Conservation (phyloP, 2,113 vertebrate species). For the Prinia subflava region DNA sequence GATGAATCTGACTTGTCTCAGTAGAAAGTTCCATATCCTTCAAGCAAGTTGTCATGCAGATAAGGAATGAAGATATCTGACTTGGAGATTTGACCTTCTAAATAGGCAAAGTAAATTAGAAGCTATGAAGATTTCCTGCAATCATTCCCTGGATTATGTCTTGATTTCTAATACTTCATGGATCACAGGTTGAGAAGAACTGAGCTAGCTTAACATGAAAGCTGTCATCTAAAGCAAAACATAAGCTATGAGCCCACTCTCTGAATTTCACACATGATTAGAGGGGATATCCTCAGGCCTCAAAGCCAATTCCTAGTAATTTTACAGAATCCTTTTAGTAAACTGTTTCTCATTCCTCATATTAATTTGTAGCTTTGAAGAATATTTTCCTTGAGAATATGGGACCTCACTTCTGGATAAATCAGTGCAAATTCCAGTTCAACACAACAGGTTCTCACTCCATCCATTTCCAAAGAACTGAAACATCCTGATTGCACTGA, state of each 20-base stretch:
- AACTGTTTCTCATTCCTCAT: background rate
- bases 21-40: background rate
- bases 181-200: background rate
- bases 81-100: background rate
- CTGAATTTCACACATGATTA: background rate
- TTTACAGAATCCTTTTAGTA: background rate
- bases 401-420: background rate
- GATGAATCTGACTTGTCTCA: background rate
- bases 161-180: slow-evolving; percentile 2
- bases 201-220: background rate
- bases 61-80: background rate
- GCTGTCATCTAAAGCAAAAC: background rate
- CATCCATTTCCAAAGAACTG: background rate
- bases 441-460: background rate
- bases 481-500: background rate
- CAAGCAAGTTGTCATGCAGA: background rate
- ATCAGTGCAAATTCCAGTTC: background rate
- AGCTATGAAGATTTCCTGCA: background rate
- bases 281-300: background rate
- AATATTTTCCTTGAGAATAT: background rate
- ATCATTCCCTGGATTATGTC: background rate
- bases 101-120: background rate
- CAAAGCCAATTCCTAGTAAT: background rate
- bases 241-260: background rate
- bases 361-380: background rate